phyloP scores from a whole-genome alignment of 1,140 invertebrate species.

The Musca vetustissima region DNA sequence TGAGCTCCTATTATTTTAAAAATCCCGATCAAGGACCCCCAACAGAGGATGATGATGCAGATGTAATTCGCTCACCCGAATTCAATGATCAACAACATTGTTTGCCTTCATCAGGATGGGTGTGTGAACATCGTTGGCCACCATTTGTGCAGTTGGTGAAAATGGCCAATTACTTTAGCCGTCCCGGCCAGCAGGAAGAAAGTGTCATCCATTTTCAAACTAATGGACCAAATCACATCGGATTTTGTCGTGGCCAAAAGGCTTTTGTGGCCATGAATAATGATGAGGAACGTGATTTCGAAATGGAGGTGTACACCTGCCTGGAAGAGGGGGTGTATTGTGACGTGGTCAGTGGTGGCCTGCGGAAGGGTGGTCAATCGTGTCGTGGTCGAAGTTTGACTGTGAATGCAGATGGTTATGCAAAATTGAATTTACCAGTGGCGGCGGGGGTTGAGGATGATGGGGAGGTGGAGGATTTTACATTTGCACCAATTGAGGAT shows the following conservation, averaged over 20 bases:
- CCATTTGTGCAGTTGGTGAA: slow-evolving; percentile 79
- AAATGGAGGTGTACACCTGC: slow-evolving; percentile 63
- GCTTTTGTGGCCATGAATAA: slow-evolving; percentile 74
- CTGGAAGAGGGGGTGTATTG: slow-evolving; percentile 72
- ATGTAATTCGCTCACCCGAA: slow-evolving; percentile 59
- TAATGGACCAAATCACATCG: slow-evolving; percentile 72
- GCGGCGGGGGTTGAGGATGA: neutral
- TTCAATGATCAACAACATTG: slow-evolving; percentile 64
- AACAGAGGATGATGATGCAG: slow-evolving; percentile 31
- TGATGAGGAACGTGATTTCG: slow-evolving; percentile 55
- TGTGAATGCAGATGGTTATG: slow-evolving; percentile 24
- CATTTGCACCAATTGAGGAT: neutral
- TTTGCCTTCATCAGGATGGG: slow-evolving; percentile 72
- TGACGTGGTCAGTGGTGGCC: slow-evolving; percentile 74
- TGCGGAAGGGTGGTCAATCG: slow-evolving; percentile 40
- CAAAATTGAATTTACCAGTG: slow-evolving; percentile 22
- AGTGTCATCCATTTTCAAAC: slow-evolving; percentile 69
- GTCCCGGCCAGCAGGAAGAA: slow-evolving; percentile 55
- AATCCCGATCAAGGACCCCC: slow-evolving; percentile 61
- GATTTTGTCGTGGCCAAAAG: slow-evolving; percentile 68
- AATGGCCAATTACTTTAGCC: slow-evolving; percentile 65
- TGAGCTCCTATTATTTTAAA: slow-evolving; percentile 68
- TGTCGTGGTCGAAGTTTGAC: slow-evolving; percentile 18
- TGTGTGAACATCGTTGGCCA: slow-evolving; percentile 86
- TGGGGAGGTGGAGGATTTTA: neutral